Percentiles rank a stretch among this genome's conserved stretches.
phyloP scores from a whole-genome alignment of 2,888 invertebrate species.

The Lepidochrysops patricia region DNA sequence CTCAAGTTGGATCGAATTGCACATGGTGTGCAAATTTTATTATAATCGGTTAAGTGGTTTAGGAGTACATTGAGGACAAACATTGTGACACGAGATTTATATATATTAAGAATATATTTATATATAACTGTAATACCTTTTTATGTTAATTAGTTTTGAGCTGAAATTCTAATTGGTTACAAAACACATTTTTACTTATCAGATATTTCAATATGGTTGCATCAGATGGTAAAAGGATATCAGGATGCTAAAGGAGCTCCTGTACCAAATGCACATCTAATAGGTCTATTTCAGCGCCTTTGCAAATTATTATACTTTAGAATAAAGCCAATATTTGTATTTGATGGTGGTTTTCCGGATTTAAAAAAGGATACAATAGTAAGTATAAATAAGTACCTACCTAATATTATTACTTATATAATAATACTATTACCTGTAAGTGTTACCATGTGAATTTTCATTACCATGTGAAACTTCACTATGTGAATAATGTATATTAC shows the following conservation, averaged over 20 bases:
- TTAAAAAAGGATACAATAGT: conserved; percentile 95
- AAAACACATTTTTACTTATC: conserved; percentile 21
- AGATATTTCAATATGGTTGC: conserved; percentile 99
- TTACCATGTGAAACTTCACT: too few species aligned
- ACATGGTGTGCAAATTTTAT: too few species aligned
- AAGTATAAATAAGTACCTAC: conserved; percentile 46
- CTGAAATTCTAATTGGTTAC: conserved; percentile 5
- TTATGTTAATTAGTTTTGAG: too few species aligned
- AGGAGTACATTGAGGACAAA: too few species aligned
- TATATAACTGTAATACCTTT: too few species aligned
- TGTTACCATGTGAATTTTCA: too few species aligned
- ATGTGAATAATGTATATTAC: too few species aligned
- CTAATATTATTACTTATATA: conserved; percentile 12
- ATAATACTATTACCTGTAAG: background rate
- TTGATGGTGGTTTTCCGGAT: conserved; percentile 95
- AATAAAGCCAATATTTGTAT: conserved; percentile 97
- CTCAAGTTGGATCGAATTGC: too few species aligned
- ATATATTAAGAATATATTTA: too few species aligned
- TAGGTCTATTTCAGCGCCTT: conserved; percentile 93
- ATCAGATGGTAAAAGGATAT: conserved; percentile 96
- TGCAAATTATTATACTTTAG: conserved; percentile 96
- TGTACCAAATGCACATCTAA: conserved; percentile 91
- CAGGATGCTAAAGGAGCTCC: conserved; percentile 89
- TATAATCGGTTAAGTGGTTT: too few species aligned
- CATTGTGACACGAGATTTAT: too few species aligned